Base-by-base conservation (phyloP, 2,113 vertebrate genomes). In the Pithys albifrons region DNA sequence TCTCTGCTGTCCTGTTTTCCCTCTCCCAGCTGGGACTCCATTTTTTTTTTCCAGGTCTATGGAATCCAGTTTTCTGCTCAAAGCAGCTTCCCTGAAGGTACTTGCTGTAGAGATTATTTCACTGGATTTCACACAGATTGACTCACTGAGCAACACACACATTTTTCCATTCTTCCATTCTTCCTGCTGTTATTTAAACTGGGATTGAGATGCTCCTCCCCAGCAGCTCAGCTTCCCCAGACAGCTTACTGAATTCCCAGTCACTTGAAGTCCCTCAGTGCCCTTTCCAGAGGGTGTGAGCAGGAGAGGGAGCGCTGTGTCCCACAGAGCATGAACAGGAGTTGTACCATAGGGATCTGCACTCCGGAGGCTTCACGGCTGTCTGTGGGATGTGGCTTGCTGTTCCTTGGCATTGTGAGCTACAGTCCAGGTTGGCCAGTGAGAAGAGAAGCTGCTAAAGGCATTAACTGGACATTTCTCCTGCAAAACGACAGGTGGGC, bases 371-470 rank as follows among this genome's bases (percentile, higher is more conserved):
- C 91, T 79, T 87, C 88, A 7, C n/a, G 41, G 64, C 43, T 52
- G 52, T 27, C 84, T 76, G 4, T 16, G 65, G 85, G 81, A 71
- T 3, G 2, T 2, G 27, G 52, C 93, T 87, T 87, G 72, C 79
- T 84, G 88, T 71, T 94, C 91, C 85, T 54, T 70, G 58, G 77
- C 18, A 5, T 17, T 64, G 89, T 77, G 92, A 95, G 94, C 95
- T 97, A 94, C 95, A 93, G 96, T 89, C 96, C 96, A 77, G 88
- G 85, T 16, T 57, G 84, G 84, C 89, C 95, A 94, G 78, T 15
- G 96, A 96, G 73, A 84, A 82, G 61, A 74, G 75, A 52, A 81
- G 93, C 89, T 89, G 64, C 92, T 95, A 62, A 93, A 88, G 95
- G 94, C 89, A 93, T 74, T 96, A 95, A 84, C 92, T 91, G 12